phyloP scores from a whole-genome alignment of 1,140 invertebrate genomes.

The Cotesia vestalis region DNA sequence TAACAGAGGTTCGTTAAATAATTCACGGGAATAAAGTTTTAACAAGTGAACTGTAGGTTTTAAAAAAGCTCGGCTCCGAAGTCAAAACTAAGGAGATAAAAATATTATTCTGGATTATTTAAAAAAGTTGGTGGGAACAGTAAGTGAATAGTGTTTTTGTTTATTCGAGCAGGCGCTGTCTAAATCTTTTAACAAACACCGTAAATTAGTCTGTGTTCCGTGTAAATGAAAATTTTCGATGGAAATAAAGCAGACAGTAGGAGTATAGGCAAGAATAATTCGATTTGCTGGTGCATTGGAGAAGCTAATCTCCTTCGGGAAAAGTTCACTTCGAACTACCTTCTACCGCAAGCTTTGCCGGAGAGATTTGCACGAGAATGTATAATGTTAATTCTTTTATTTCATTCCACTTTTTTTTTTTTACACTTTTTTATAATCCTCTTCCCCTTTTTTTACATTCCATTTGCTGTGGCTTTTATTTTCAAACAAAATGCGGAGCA shows the following conservation, averaged over 20 bases:
- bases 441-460: slow-evolving; percentile 14
- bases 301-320: slow-evolving; percentile 22
- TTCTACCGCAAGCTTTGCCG: neutral
- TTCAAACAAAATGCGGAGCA: slow-evolving; percentile 13
- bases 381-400: slow-evolving; percentile 13
- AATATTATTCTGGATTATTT: too few relatives aligned
- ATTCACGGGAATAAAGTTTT: too few relatives aligned
- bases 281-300: slow-evolving; percentile 26
- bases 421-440: too few relatives aligned
- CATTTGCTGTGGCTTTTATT: slow-evolving; percentile 25
- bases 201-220: too few relatives aligned
- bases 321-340: slow-evolving; percentile 23
- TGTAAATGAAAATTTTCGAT: slow-evolving; percentile 14
- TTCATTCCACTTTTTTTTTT: neutral
- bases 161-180: too few relatives aligned
- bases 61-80: too few relatives aligned
- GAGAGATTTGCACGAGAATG: slow-evolving; percentile 3
- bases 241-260: slow-evolving; percentile 21
- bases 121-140: too few relatives aligned
- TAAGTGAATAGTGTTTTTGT: too few relatives aligned
- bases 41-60: too few relatives aligned
- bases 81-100: too few relatives aligned
- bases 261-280: slow-evolving; percentile 22
- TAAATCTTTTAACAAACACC: too few relatives aligned
- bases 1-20: too few relatives aligned